These are phyloP conservation scores for Centropus unirufus DNA, from an alignment of 2,113 vertebrate genomes.

Conservation along the genomic window DNA sequence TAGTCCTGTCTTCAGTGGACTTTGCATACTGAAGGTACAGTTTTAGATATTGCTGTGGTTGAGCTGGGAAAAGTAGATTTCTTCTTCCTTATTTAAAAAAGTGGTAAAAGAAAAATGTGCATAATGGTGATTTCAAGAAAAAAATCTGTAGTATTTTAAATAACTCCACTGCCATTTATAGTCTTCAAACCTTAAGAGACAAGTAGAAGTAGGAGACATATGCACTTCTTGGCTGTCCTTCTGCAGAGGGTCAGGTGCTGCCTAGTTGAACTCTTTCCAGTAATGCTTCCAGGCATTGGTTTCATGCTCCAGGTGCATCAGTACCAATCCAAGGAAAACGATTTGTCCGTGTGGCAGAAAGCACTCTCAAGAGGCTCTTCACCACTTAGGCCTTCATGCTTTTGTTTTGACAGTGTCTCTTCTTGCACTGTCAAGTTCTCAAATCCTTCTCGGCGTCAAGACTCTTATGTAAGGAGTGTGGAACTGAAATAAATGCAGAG, in stretches of 20 bases:
- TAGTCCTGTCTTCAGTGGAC: background rate
- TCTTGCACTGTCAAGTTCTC: slow-evolving; percentile 29
- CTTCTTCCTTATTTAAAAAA: background rate
- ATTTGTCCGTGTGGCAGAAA: slow-evolving; percentile 11
- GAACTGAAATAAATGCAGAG: background rate
- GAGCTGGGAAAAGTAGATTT: background rate
- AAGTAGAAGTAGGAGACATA: background rate
- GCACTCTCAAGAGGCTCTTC: background rate
- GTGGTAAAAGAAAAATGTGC: background rate
- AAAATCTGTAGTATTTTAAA: background rate
- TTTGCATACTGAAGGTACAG: background rate
- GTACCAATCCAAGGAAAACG: background rate
- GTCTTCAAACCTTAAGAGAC: background rate
- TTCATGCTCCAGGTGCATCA: background rate
- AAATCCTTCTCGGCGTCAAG: background rate
- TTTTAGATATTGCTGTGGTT: background rate
- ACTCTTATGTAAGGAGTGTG: slow-evolving; percentile 16
- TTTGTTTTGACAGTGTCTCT: slow-evolving; percentile 41
- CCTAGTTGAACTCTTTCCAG: background rate
- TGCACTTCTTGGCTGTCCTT: background rate
- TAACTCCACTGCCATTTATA: background rate
- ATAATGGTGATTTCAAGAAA: background rate
- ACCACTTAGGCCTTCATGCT: background rate
- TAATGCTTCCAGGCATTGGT: background rate
- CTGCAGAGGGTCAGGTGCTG: background rate